phyloP scores from a whole-genome alignment of 2,888 invertebrate genomes.

The Gerris lacustris region DNA sequence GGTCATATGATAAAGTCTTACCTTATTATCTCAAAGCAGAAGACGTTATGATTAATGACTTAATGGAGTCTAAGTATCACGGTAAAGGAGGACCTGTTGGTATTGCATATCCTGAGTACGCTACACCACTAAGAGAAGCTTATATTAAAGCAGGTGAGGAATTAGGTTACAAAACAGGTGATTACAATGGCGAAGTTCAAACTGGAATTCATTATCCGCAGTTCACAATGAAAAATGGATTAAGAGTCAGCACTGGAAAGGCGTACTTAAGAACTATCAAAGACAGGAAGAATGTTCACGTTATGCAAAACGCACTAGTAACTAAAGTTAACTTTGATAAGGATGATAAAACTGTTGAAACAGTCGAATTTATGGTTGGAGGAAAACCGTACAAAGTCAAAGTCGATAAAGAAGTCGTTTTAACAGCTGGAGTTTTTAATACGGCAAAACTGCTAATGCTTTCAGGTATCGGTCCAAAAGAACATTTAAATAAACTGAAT shows the following conservation, averaged over 20 bases:
- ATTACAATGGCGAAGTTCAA: slow-evolving; percentile 23
- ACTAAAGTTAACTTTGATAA: background rate
- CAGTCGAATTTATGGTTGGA: slow-evolving; percentile 41
- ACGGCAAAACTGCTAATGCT: slow-evolving; percentile 71
- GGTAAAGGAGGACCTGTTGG: slow-evolving; percentile 29
- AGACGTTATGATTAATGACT: slow-evolving; percentile 30
- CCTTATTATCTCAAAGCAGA: slow-evolving; percentile 36
- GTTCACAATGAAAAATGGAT: background rate
- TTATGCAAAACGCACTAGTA: background rate
- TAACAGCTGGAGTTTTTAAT: slow-evolving; percentile 64
- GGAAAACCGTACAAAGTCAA: slow-evolving; percentile 38
- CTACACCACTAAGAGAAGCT: slow-evolving; percentile 24
- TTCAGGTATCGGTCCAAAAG: slow-evolving; percentile 53
- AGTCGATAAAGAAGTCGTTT: slow-evolving; percentile 54
- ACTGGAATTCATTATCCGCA: slow-evolving; percentile 2
- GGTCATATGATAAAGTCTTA: slow-evolving; percentile 31
- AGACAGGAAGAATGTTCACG: slow-evolving; percentile 7
- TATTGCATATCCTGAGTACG: slow-evolving; percentile 27
- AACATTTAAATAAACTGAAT: slow-evolving; percentile 42
- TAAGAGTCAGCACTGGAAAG: background rate
- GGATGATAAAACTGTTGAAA: background rate
- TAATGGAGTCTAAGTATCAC: slow-evolving; percentile 27
- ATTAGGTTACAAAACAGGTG: slow-evolving; percentile 25
- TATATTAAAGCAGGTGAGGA: slow-evolving; percentile 25
- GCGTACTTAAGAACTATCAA: background rate